Evolutionary conservation across 1,140 invertebrate species (phyloP).

Genomic region (Dendroctonus valens): DNA sequence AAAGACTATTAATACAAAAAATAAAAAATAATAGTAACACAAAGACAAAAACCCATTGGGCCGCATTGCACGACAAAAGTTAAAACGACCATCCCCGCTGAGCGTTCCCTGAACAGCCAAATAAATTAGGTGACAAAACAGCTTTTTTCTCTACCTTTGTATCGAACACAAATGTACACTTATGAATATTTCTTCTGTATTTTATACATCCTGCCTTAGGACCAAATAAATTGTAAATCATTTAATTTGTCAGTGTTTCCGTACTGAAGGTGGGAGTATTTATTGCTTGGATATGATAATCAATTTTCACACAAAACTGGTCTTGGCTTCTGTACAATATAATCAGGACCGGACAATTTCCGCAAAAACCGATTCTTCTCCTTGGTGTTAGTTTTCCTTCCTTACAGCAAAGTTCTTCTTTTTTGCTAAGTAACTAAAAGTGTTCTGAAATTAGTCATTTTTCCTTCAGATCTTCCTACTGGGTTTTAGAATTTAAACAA

Average conservation of each 20-base stretch:
- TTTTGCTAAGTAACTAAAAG: too few relatives aligned
- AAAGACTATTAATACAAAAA: too few relatives aligned
- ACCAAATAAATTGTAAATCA: slow-evolving; percentile 32
- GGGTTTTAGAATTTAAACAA: too few relatives aligned
- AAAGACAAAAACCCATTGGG: too few relatives aligned
- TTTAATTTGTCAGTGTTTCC: slow-evolving; percentile 29
- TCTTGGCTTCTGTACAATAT: slow-evolving; percentile 11
- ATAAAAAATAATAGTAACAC: too few relatives aligned
- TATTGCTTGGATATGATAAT: slow-evolving; percentile 27
- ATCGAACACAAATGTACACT: slow-evolving; percentile 21
- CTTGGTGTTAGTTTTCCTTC: too few relatives aligned
- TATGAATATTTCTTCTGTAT: slow-evolving; percentile 22
- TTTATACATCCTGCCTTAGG: slow-evolving; percentile 32
- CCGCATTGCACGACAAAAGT: slow-evolving; percentile 4
- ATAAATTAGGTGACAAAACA: slow-evolving; percentile 35
- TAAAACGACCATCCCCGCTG: slow-evolving; percentile 16
- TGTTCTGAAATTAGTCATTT: too few relatives aligned
- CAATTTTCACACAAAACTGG: slow-evolving; percentile 7
- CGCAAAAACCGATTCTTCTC: too few relatives aligned
- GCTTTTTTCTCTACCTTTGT: slow-evolving; percentile 27
- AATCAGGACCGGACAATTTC: background rate
- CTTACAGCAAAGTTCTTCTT: too few relatives aligned
- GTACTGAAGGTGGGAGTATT: slow-evolving; percentile 22
- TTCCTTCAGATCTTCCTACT: too few relatives aligned
- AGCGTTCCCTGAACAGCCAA: slow-evolving; percentile 20